Percentiles rank a stretch among this genome's conserved stretches.
These are phyloP conservation scores for Cladorhizidae sp. DNA, from an alignment of 37 sponge, comb jelly and placozoan species.

Conservation along the genomic window DNA sequence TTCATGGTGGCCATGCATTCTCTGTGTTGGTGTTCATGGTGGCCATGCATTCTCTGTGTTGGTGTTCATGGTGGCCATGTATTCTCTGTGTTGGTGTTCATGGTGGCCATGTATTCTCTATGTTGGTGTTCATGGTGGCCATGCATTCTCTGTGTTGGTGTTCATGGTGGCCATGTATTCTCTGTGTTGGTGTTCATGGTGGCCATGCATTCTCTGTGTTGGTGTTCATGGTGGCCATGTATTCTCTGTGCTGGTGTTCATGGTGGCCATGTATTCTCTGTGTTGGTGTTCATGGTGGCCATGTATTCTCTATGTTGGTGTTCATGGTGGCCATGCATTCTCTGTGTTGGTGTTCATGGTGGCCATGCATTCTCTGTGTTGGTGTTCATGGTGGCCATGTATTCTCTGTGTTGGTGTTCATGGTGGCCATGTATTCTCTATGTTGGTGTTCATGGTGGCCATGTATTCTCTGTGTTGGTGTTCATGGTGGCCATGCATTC, in stretches of 20 bases:
- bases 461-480: not conserved
- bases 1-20: not conserved
- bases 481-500: not conserved
- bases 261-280: no score
- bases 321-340: no score
- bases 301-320: not conserved
- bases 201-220: not conserved
- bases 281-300: not conserved
- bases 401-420: not conserved
- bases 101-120: not conserved
- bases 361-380: no score
- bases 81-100: not conserved
- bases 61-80: no score
- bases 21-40: not conserved
- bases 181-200: not conserved
- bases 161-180: no score
- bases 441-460: no score
- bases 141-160: no score
- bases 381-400: not conserved
- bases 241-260: no score
- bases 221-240: not conserved
- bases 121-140: not conserved
- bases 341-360: no score
- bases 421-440: no score
- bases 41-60: no score